Conservation (phyloP, 1,140 invertebrate species). For the Trichoplusia ni region DNA sequence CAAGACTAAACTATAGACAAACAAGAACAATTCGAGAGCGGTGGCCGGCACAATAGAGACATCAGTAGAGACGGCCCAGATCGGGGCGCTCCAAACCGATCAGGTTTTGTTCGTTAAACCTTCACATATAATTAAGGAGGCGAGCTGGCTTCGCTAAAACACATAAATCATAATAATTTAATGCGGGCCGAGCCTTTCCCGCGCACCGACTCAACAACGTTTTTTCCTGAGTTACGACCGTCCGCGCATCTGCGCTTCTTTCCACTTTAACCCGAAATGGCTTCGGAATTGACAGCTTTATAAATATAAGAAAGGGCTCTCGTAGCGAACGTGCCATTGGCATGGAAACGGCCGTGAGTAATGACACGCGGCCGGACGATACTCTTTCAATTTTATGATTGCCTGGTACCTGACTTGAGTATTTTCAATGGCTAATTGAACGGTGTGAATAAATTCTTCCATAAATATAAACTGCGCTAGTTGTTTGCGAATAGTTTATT, state of each 20-base stretch:
- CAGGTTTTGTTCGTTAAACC: conserved; percentile 60
- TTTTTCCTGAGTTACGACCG: conserved; percentile 66
- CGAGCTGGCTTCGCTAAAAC: conserved; percentile 62
- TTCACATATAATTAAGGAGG: conserved; percentile 76
- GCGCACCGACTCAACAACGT: conserved; percentile 44
- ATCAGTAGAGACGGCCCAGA: not conserved
- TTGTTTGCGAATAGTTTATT: not conserved
- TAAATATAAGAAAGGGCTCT: conserved; percentile 62
- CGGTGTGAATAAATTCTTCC: conserved; percentile 15
- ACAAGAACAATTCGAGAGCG: not conserved
- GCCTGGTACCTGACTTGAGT: conserved; percentile 19
- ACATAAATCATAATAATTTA: conserved; percentile 81
- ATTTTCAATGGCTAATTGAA: conserved; percentile 17
- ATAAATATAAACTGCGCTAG: not conserved
- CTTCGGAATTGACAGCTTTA: conserved; percentile 75
- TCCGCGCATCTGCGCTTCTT: conserved; percentile 64
- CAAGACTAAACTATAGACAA: not conserved
- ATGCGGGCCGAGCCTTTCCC: conserved; percentile 62
- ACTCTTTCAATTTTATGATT: conserved; percentile 35
- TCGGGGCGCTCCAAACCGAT: conserved; percentile 5
- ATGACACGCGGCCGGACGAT: conserved; percentile 16
- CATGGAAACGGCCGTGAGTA: conserved; percentile 12
- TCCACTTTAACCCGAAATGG: conserved; percentile 63
- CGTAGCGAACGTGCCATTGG: conserved; percentile 16
- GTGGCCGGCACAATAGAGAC: conserved; percentile 11